Base-by-base conservation (phyloP, 2,888 invertebrate genomes). In the Pammene aurita region DNA sequence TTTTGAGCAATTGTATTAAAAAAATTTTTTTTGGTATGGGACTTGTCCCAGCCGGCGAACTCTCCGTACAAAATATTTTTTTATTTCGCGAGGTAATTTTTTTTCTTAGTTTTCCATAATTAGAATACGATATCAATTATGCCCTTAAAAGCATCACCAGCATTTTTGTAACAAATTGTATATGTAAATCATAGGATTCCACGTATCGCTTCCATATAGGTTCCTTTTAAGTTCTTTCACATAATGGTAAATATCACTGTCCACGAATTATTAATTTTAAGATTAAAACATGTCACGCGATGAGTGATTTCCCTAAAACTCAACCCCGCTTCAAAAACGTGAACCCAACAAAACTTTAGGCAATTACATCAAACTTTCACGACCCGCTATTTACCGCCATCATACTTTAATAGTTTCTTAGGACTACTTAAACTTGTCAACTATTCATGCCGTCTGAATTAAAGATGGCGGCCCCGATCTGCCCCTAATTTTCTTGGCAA, bases 401-500 rank as follows among this genome's bases (percentile, higher is more conserved):
- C 54, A 46, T 57, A 64, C 57, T 68, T 64, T 67, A 52, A 68
- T 68, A 52, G 63, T 52, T 68, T 57, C 57, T 42, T 54, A 52
- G 38, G 52, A 52, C 68, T 58, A 57, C 62, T 68, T 58, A 68
- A 84, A 87, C 84, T 80, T 84, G 82, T 82, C 84, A 86, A 88
- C 87, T 87, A 87, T 80, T 76, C 79, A 75, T 79, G 78, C 80
- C 77, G 73, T 58, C 73, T 88, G 81, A 89, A 89, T 89, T 83
- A 88, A 79, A 77, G 74, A 89, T 80, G 55, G 54, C 74, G 78
- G 79, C 83, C 84, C 80, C 78, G 77, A 75, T 73, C 76, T 86
- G 85, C 81, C 88, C 86, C 79, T 89, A 88, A 90, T 73, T 80
- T 83, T 80, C 82, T 81, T 76, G 82, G 81, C 82, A 87, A 89